phyloP scores from a whole-genome alignment of 2,113 vertebrate species.

The Corvus cornix region DNA sequence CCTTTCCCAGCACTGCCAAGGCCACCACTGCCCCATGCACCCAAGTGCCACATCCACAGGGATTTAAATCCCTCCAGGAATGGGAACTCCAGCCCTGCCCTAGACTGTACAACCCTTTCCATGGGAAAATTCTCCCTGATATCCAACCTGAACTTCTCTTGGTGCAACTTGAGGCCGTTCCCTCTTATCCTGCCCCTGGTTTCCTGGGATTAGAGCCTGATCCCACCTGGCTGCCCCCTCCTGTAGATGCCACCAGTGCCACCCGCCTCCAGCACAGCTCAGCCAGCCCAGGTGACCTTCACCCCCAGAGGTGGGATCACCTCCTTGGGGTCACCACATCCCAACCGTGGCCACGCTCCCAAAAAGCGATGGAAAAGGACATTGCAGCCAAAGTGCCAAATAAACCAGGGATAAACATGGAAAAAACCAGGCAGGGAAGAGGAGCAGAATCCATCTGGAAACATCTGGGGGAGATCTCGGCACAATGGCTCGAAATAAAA shows the following conservation, averaged over 20 bases:
- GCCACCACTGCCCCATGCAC: not conserved
- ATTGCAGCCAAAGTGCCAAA: fast-evolving
- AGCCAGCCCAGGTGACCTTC: too few species aligned
- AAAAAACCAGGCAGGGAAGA: not conserved
- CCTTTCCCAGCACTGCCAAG: not conserved
- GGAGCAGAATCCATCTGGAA: not conserved
- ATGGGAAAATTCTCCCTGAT: not conserved
- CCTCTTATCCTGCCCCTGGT: not conserved
- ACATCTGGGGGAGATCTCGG: not conserved
- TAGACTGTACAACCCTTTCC: not conserved
- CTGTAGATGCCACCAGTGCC: not conserved
- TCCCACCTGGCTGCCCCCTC: not conserved
- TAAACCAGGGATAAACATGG: not conserved
- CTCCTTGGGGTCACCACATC: fast-evolving
- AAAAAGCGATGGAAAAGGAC: not conserved
- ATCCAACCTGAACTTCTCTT: not conserved
- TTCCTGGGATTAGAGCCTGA: not conserved
- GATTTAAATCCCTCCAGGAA: not conserved
- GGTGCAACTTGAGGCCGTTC: not conserved
- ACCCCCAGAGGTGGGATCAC: too few species aligned
- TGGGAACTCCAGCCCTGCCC: not conserved
- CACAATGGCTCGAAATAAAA: not conserved
- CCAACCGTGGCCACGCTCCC: fast-evolving
- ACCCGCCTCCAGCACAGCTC: not conserved
- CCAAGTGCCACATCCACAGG: not conserved